Base-by-base conservation (phyloP, 2,888 invertebrate species). In the Pantelozetes paolii region DNA sequence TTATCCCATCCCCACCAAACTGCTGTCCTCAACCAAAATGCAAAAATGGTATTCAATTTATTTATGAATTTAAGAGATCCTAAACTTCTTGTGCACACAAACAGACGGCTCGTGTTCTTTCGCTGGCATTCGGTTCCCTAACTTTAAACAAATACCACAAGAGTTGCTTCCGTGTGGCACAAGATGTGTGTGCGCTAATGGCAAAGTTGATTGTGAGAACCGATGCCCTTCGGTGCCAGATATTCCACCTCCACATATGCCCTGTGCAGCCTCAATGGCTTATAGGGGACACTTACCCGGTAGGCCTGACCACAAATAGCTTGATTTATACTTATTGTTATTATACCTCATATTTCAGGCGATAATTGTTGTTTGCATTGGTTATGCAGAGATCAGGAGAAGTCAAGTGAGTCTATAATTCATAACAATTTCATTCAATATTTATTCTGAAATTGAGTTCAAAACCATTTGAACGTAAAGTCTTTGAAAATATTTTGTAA, bases 341-440 rank as follows among this genome's bases (percentile, higher is more conserved):
- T 11, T 20, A n/a, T 13, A 69, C n/a, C 45, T 18, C 18, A 70
- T 50, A 70, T 26, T 50, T 36, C 26, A 45, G 50, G 89, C 73
- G 92, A 93, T 78, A 90, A 91, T 76, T 94, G 94, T 81, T 94
- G 94, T 82, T 87, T 88, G 79, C 87, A 89, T 75, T 94, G 94
- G 94, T 85, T 82, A 76, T 86, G 86, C 73, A 76, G 76, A 67
- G 77, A 75, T 30, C 73, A 77, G n/a, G 75, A 74, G 45, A 62
- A 59, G 64, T 20, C 69, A 32, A 57, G 74, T 74, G 70, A 71
- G 57, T 54, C 42, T n/a, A n/a, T n/a, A n/a, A n/a, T 30, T 36
- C 64, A 64, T 36, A 15, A 2, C n/a, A 36, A 32, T 59, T 30
- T 50, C 15, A 6, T 18, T 5, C 50, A 50, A 9, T 50, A 20